Evolutionary conservation across 2,888 invertebrate species (phyloP), one percentile per base, ranked within the genome.

Genomic region (Elegia similella): DNA sequence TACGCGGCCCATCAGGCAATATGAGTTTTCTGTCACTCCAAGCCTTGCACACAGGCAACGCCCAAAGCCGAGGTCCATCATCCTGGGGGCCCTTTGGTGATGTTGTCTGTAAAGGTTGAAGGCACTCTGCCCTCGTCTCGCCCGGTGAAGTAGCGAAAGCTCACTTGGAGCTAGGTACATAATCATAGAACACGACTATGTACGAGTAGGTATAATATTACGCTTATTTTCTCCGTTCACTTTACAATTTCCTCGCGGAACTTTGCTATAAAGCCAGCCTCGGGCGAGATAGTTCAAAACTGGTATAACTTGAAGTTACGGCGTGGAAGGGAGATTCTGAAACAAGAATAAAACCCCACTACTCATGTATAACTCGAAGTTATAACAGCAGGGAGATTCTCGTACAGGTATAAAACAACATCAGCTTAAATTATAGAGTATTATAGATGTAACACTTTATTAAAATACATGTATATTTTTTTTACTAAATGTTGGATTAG

Each of bases 271-370:
- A 12, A 47, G 1, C 47, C 30, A 47, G 47, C 47, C 47, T 47
- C 13, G n/a, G 47, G 29, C 47, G 30, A 12, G n/a, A 38, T 5
- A 50, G 32, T 50, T 50, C 32, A 34, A 15, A 15, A 50, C 30
- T 30, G 17, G 8, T 30, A 16, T 15, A 50, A 50, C 48, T 50
- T 1, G 7, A 50, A 50, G 32, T 50, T 50, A 50, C 32, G 34
- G 32, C 32, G 15, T 16, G 32, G 32, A 5, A 23, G 23, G 10
- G 32, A 15, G 48, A 50, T 50, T 32, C 34, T 15, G 32, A 50
- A 50, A 32, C 15, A 50, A 3, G 32, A 48, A 48, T 48, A 48
- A n/a, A 48, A 48, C 32, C 8, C 7, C 30, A 34, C 48, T 50
- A 29, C n/a, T 38, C 38, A 38, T 38, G 38, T 38, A 38, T 38